phyloP scores from a whole-genome alignment of 2,888 invertebrate species.

The Liposcelis brunnea region DNA sequence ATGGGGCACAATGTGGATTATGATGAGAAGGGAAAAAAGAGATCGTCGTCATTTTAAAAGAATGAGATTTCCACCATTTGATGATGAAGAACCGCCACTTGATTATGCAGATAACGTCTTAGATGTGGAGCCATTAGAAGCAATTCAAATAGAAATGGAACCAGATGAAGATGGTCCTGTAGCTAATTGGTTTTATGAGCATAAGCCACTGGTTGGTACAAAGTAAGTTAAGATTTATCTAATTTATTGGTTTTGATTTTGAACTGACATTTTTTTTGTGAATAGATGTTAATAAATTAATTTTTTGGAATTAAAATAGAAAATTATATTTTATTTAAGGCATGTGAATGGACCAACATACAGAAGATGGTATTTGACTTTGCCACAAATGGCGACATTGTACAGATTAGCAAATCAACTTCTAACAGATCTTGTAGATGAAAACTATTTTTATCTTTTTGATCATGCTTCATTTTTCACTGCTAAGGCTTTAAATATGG shows the following conservation, averaged over 20 bases:
- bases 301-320: background rate
- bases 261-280: no score
- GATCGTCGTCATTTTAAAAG: slow-evolving; percentile 97
- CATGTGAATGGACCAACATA: slow-evolving; percentile 95
- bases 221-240: slow-evolving; percentile 48
- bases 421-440: slow-evolving; percentile 92
- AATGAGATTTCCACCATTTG: slow-evolving; percentile 99
- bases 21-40: slow-evolving; percentile 98
- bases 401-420: slow-evolving; percentile 96
- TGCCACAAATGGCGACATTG: slow-evolving; percentile 95
- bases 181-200: slow-evolving; percentile 96
- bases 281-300: no score
- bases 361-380: slow-evolving; percentile 83
- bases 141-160: slow-evolving; percentile 96
- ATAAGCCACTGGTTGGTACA: slow-evolving; percentile 85
- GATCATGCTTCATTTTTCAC: slow-evolving; percentile 99
- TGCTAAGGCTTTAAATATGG: slow-evolving; percentile 98
- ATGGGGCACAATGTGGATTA: slow-evolving; percentile 99
- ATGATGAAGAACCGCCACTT: slow-evolving; percentile 98
- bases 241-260: background rate
- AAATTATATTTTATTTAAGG: slow-evolving; percentile 26
- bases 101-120: slow-evolving; percentile 99
- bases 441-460: slow-evolving; percentile 97
- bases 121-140: slow-evolving; percentile 96
- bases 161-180: slow-evolving; percentile 83